Percentiles rank a stretch among this genome's conserved stretches.
These are phyloP conservation scores for Smutsia temminckii DNA, from an alignment of 2,797 vertebrate genomes.

Conservation along the genomic window DNA sequence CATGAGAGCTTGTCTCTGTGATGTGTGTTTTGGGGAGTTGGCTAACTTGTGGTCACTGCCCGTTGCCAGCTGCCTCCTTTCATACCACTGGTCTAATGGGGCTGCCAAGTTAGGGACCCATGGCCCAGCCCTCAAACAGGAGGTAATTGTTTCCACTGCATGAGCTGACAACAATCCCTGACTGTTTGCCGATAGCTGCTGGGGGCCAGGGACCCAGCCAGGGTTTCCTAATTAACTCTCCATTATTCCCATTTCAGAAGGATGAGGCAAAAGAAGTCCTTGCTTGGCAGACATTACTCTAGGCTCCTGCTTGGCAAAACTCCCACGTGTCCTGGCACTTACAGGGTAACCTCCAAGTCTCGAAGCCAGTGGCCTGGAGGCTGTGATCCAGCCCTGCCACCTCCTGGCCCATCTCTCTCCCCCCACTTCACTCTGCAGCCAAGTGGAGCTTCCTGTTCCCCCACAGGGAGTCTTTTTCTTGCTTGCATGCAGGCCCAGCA, in stretches of 20 bases:
- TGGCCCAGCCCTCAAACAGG: conserved; percentile 59
- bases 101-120: conserved; percentile 62
- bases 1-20: neutral
- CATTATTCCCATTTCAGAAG: neutral
- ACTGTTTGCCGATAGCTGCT: neutral
- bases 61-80: conserved; percentile 58
- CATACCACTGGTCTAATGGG: conserved; percentile 44
- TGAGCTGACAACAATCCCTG: conserved; percentile 44
- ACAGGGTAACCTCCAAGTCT: neutral
- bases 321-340: neutral
- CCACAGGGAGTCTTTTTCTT: neutral
- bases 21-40: conserved; percentile 48
- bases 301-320: neutral
- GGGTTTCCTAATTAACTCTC: neutral
- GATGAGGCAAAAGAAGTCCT: neutral
- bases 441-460: neutral
- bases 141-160: conserved; percentile 58
- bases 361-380: neutral
- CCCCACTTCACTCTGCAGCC: neutral
- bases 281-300: neutral
- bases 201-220: conserved; percentile 26
- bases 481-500: neutral
- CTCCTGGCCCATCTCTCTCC: neutral
- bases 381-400: rapidly evolving
- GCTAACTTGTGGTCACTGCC: neutral